Evolutionary conservation across 2,888 invertebrate species (phyloP), one percentile per base, ranked within the genome.

Genomic region (Cryptocheilus praepositus): DNA sequence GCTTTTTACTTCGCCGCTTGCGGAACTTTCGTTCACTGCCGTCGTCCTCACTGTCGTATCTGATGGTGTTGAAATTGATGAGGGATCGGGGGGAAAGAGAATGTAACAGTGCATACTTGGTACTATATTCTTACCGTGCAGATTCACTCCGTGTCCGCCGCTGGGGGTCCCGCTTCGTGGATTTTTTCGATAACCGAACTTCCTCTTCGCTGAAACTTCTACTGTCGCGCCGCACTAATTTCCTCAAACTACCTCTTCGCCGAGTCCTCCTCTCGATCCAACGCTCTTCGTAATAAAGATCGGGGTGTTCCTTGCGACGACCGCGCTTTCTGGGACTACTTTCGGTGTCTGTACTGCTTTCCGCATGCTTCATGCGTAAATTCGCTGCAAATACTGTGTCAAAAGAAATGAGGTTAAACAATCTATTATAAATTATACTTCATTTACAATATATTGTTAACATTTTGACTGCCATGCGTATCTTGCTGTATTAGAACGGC

Each of bases 141-240:
- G 87, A 87, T 69, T 88, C 88, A 66, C 89, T 88, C 18, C 83
- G 79, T 1, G 87, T 83, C 56, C 88, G 74, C 28, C 81, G 76
- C 2, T 74, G 76, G 3, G 73, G 69, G 22, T 83, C 76, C 21
- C 58, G 65, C 36, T 55, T 88, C 18, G 90, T 89, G 15, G 83
- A 73, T 88, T 90, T 90, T 83, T 89, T 91, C 1, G 91, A 91
- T 79, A 91, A 28, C 13, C 82, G 73, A 3, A 86, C 77, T 73
- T 89, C 86, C 62, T 89, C 89, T 66, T 89, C 89, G 70, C 88
- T 88, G 61, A 84, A 86, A 67, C 88, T 89, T 0, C 88, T 84
- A 73, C 88, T 89, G 49, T 84, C 86, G 25, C 83, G 82, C 11
- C 87, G 87, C 13, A 83, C 82, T 3, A 86, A 61, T 36, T 82